phyloP scores from a whole-genome alignment of 2,113 vertebrate species.

The Ivindomyrus marchei region DNA sequence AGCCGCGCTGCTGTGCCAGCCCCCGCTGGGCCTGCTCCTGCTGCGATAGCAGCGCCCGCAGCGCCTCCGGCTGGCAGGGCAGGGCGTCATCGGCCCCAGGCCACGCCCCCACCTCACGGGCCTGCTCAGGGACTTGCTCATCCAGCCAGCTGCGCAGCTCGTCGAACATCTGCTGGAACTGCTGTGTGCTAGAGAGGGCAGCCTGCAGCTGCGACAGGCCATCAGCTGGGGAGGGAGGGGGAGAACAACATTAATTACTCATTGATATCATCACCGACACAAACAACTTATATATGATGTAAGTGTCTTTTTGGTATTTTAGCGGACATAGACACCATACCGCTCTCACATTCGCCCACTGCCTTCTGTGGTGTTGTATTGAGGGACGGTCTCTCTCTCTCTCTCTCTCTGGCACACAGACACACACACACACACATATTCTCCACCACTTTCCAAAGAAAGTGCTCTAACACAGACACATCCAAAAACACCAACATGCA shows the following conservation, averaged over 20 bases:
- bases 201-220: constrained; percentile 89
- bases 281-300: neutral
- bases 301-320: neutral
- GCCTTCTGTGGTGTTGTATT: neutral
- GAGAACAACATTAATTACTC: neutral
- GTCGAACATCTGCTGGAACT: constrained; percentile 98
- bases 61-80: constrained; percentile 72
- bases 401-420: neutral
- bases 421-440: constrained; percentile 62
- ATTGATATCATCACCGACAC: neutral
- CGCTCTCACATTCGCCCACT: neutral
- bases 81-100: constrained; percentile 46
- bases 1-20: constrained; percentile 84
- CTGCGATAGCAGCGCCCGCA: constrained; percentile 75
- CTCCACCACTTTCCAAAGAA: constrained; percentile 63
- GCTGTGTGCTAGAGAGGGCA: constrained; percentile 89
- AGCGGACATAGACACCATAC: neutral
- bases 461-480: neutral
- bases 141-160: constrained; percentile 89
- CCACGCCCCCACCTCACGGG: constrained; percentile 48
- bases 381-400: neutral
- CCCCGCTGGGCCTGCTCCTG: constrained; percentile 83
- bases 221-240: constrained; percentile 66
- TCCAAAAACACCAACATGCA: neutral
- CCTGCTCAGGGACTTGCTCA: constrained; percentile 58